Percentiles rank a stretch among this genome's conserved stretches.
Evolutionary conservation across 53 echinoderm and acorn worm species (phyloP).

Genomic region (Echinarachnius parma): DNA sequence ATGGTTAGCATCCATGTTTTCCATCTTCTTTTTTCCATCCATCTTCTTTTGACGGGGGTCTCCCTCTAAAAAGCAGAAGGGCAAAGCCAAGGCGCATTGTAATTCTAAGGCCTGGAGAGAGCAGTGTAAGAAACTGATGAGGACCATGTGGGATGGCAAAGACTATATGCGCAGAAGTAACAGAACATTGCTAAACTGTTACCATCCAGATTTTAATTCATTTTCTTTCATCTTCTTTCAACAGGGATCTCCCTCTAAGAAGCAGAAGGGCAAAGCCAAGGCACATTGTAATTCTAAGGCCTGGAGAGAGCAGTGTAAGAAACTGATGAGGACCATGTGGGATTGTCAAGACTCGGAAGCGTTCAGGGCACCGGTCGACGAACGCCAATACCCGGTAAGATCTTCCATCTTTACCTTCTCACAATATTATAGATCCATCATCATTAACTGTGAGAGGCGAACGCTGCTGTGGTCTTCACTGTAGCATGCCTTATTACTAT

Average conservation of each 20-base stretch:
- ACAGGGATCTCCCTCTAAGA: conserved; percentile 22
- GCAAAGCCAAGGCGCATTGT: conserved; percentile 33
- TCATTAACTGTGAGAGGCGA: too few species aligned
- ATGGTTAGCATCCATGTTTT: background rate
- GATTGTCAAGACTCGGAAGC: conserved; percentile 83
- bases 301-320: conserved; percentile 75
- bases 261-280: conserved; percentile 14
- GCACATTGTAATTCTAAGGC: conserved; percentile 70
- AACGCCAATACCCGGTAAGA: conserved; percentile 67
- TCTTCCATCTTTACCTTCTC: too few species aligned
- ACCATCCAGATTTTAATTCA: too few species aligned
- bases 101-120: conserved; percentile 80
- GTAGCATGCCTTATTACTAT: too few species aligned
- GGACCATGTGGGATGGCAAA: conserved; percentile 83
- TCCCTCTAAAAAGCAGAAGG: conserved; percentile 24
- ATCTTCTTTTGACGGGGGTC: background rate
- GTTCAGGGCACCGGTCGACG: conserved; percentile 81
- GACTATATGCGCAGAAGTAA: too few species aligned
- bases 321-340: conserved; percentile 72
- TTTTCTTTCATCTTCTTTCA: too few species aligned
- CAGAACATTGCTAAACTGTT: too few species aligned
- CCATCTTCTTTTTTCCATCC: background rate
- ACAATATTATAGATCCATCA: too few species aligned
- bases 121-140: conserved; percentile 66
- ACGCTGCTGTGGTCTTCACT: too few species aligned